phyloP scores from a whole-genome alignment of 2,113 vertebrate genomes.

The Labeo catla region DNA sequence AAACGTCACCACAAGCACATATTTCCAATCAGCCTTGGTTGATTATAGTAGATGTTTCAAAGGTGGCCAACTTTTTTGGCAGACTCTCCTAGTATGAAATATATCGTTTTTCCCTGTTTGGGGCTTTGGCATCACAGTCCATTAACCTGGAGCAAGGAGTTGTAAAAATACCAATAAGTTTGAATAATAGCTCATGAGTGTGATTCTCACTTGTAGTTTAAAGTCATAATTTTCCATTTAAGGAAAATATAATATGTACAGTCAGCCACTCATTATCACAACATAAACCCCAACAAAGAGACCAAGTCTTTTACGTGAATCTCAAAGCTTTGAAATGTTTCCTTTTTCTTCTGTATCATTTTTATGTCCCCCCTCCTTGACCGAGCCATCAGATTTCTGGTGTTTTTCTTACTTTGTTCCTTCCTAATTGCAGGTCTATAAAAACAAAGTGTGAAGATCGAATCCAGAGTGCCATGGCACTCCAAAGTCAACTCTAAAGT shows the following conservation, averaged over 20 bases:
- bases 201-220: background rate
- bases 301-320: background rate
- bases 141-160: background rate
- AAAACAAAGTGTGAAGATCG: conserved; percentile 62
- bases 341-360: conserved; percentile 30
- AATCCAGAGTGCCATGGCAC: conserved; percentile 54
- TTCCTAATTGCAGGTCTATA: conserved; percentile 58
- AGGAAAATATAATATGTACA: background rate
- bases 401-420: conserved; percentile 52
- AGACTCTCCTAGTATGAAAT: no score
- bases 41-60: no score
- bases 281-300: background rate
- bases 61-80: no score
- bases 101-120: no score
- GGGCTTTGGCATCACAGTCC: background rate
- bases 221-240: background rate
- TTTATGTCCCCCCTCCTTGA: conserved; percentile 32
- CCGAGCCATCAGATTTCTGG: conserved; percentile 38
- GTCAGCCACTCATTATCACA: background rate
- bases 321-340: background rate
- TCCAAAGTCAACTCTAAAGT: conserved; percentile 62
- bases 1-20: no score
- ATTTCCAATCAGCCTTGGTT: no score
- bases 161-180: background rate
- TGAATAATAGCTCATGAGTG: background rate